phyloP scores from a whole-genome alignment of 2,113 vertebrate species.

The Onychorhynchus coronatus region DNA sequence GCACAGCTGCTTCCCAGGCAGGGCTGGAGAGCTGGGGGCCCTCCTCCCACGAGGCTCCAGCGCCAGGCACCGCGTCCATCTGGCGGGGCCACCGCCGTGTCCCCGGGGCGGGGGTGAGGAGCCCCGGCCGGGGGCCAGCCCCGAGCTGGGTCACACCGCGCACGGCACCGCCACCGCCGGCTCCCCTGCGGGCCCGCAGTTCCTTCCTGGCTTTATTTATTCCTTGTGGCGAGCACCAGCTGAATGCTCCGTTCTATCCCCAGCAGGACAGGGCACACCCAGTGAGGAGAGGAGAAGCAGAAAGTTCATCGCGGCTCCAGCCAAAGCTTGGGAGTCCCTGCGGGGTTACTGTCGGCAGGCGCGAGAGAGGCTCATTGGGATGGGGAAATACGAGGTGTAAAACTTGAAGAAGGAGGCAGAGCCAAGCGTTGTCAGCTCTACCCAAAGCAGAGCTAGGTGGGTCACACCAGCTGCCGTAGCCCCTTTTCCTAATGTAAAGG shows the following conservation, averaged over 20 bases:
- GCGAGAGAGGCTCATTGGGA: background rate
- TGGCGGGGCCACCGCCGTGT: background rate
- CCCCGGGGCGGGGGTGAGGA: background rate
- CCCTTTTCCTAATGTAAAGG: background rate
- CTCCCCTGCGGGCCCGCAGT: background rate
- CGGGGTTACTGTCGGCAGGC: background rate
- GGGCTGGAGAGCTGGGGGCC: background rate
- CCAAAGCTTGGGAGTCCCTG: background rate
- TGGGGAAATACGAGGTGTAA: background rate
- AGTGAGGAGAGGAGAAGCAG: background rate
- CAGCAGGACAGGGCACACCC: conserved; percentile 38
- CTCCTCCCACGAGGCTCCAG: background rate
- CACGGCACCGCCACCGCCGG: background rate
- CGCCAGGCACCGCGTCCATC: background rate
- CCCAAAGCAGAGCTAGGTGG: background rate
- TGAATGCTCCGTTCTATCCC: conserved; percentile 25
- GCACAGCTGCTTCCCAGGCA: background rate
- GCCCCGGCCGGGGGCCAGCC: background rate
- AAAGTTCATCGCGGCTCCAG: conserved; percentile 30
- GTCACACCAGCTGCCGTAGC: background rate
- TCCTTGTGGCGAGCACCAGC: background rate
- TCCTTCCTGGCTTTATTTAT: conserved; percentile 50
- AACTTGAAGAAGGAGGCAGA: background rate
- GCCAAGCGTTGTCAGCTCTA: background rate
- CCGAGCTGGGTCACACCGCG: background rate